These are phyloP conservation scores for Gambusia yucatana DNA, from an alignment of 2,797 vertebrate genomes.

Conservation along the genomic window DNA sequence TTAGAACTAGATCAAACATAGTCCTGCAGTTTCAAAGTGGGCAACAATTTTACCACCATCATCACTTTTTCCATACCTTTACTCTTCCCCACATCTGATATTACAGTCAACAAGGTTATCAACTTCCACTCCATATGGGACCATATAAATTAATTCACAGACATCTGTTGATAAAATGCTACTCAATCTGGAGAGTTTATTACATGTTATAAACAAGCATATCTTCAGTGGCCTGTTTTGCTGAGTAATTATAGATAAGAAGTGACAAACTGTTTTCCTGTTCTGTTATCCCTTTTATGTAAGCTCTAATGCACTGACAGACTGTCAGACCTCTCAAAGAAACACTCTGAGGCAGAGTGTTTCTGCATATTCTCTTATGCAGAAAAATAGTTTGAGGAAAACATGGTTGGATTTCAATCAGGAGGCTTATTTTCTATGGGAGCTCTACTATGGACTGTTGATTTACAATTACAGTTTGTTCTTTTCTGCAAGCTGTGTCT, in stretches of 20 bases:
- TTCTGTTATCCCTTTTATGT: background rate
- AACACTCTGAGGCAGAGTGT: background rate
- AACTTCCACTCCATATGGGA: slow-evolving; percentile 7
- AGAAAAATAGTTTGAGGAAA: background rate
- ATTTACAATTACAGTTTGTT: slow-evolving; percentile 30
- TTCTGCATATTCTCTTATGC: slow-evolving; percentile 8
- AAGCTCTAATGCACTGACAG: background rate
- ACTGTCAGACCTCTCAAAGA: background rate
- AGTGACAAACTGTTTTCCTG: slow-evolving; percentile 6
- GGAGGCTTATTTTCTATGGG: background rate
- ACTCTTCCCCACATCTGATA: slow-evolving; percentile 5
- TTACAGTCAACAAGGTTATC: slow-evolving; percentile 20
- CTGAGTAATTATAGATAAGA: slow-evolving; percentile 15
- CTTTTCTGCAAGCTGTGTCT: slow-evolving; percentile 18
- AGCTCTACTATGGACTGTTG: background rate
- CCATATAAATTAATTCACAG: slow-evolving; percentile 8
- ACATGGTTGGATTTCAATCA: background rate
- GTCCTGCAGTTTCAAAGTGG: background rate
- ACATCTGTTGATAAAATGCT: slow-evolving; percentile 19
- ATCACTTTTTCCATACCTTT: background rate
- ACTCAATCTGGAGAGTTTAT: background rate
- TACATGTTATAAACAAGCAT: slow-evolving; percentile 3
- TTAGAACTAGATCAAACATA: background rate
- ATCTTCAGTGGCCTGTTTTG: slow-evolving; percentile 4
- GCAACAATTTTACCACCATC: background rate